phyloP scores from a whole-genome alignment of 2,888 invertebrate species.

The Petrolisthes cinctipes region DNA sequence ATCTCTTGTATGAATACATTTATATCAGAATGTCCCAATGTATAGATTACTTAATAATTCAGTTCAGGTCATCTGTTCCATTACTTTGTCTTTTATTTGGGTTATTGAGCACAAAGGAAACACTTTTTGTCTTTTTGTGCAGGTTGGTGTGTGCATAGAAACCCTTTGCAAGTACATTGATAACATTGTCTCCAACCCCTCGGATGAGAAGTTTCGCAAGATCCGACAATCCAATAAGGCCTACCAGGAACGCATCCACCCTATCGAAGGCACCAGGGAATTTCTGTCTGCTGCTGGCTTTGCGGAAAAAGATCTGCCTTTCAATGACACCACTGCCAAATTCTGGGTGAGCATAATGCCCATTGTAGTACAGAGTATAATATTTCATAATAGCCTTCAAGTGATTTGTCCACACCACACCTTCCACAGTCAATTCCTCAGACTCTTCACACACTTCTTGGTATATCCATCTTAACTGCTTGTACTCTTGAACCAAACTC shows the following conservation, averaged over 20 bases:
- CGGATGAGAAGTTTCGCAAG: conserved; percentile 89
- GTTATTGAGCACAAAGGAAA: background rate
- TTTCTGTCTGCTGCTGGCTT: conserved; percentile 89
- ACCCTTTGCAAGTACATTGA: conserved; percentile 89
- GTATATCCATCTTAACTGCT: no score
- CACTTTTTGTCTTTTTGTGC: conserved; percentile 66
- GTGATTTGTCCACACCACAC: background rate
- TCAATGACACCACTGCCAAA: conserved; percentile 55
- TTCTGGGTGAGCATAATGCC: conserved; percentile 56
- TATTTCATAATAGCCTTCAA: background rate
- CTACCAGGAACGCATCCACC: conserved; percentile 84
- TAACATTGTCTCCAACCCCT: conserved; percentile 87
- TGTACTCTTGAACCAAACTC: no score
- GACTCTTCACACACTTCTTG: no score
- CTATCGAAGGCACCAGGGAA: conserved; percentile 84
- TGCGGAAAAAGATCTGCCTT: conserved; percentile 67
- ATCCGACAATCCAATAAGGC: conserved; percentile 87
- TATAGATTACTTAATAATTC: background rate
- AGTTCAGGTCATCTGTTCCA: background rate
- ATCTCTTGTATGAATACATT: no score
- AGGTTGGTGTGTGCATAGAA: conserved; percentile 85
- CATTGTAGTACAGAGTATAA: background rate
- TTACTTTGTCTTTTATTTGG: background rate
- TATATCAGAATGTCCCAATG: background rate
- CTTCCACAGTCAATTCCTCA: no score